phyloP scores from a whole-genome alignment of 2,797 vertebrate species.

The Carapus acus region DNA sequence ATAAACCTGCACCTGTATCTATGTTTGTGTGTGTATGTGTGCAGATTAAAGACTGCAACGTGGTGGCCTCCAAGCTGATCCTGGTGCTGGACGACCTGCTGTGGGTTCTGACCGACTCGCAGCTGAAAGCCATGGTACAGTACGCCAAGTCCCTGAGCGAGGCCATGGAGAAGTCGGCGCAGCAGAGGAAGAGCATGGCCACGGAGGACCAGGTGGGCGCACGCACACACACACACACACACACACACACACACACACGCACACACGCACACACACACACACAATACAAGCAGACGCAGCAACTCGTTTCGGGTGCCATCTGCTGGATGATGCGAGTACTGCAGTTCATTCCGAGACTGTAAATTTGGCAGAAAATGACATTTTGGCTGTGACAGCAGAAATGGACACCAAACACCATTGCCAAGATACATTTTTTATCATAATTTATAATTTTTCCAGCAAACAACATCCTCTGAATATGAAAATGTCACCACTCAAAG shows the following conservation, averaged over 20 bases:
- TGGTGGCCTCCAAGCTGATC: constrained; percentile 93
- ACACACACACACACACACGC: not conserved
- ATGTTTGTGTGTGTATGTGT: no score
- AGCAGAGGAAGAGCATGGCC: constrained; percentile 95
- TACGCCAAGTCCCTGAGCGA: constrained; percentile 98
- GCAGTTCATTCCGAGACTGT: no score
- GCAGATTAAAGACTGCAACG: constrained; percentile 97
- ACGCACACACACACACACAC: not conserved
- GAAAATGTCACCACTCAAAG: not conserved
- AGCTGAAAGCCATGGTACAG: constrained; percentile 98
- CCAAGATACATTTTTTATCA: no score
- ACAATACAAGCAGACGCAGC: no score
- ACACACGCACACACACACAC: not conserved
- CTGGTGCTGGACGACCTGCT: constrained; percentile 94
- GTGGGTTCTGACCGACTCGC: constrained; percentile 98
- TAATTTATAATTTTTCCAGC: no score
- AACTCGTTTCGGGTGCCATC: constrained; percentile 28
- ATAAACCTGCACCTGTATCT: no score
- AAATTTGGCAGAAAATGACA: no score
- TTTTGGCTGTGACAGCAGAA: no score
- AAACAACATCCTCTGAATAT: no score
- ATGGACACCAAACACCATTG: no score
- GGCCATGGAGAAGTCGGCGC: constrained; percentile 95
- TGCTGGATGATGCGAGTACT: constrained; percentile 39
- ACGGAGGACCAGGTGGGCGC: constrained; percentile 73